Evolutionary conservation across 2,888 invertebrate genomes (phyloP), one percentile per base, ranked within the genome.

Genomic region (Rhagonycha fulva): DNA sequence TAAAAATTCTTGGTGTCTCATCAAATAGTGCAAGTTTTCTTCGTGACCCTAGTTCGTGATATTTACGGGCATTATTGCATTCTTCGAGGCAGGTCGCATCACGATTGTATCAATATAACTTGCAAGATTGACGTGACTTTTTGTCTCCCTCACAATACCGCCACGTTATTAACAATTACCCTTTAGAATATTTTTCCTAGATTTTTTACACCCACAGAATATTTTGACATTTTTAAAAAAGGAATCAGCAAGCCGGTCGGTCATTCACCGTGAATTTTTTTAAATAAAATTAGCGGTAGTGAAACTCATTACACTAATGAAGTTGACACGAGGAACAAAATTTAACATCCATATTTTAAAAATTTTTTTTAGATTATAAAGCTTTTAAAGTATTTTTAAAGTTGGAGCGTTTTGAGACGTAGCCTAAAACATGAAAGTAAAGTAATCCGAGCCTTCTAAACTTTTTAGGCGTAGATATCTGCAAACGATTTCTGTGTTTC

Each of bases 401-500:
- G 74, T 71, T 74, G 70, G 19, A 28, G 76, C 61, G 28, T 68
- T 24, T 14, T 19, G 71, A 70, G 72, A 67, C 63, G 32, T 66
- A 74, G 67, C 62, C 72, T 77, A 71, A 75, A 73, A 78, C 66
- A 61, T 63, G 68, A 81, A 78, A 79, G 81, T 77, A 80, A 81
- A 81, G 81, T 80, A 81, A 80, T 80, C 81, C 72, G 75, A 73
- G 74, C 71, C 77, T 81, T 78, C 72, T 72, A 78, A 80, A 81
- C 77, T 79, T 81, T 79, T 78, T 80, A 75, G 75, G 69, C 71
- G 79, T 78, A 47, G 47, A 47, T 47, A 81, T 80, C 80, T 79
- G 78, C 80, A 80, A 78, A 78, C 80, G 80, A 82, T 80, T 81
- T 81, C 81, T 80, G 79, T 82, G 81, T 81, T 80, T 80, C 81